Conservation (phyloP, 2,113 vertebrate species). For the Myiopsitta monachus region DNA sequence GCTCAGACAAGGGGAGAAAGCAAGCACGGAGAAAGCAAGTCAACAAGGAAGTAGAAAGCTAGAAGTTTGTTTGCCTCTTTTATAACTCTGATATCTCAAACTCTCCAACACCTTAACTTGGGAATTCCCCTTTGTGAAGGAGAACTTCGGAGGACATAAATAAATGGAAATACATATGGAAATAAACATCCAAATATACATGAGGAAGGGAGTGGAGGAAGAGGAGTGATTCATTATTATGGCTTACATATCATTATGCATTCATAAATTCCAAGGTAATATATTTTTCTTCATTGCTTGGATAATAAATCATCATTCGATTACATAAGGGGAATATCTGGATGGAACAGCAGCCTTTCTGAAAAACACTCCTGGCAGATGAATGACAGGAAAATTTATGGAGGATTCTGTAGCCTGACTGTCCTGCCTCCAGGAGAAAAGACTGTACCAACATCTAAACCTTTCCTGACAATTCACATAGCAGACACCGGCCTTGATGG, state of each 20-base stretch:
- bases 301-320: constrained; percentile 45
- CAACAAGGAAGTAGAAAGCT: neutral
- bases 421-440: constrained; percentile 35
- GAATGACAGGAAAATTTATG: constrained; percentile 53
- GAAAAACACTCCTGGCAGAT: constrained; percentile 40
- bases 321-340: constrained; percentile 40
- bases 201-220: neutral
- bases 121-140: constrained; percentile 22
- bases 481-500: constrained; percentile 29
- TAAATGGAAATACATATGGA: neutral
- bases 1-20: neutral
- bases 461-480: constrained; percentile 21
- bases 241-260: constrained; percentile 23
- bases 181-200: constrained; percentile 24
- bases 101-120: neutral
- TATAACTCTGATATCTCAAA: neutral
- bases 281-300: constrained; percentile 55
- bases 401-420: constrained; percentile 29
- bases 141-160: constrained; percentile 2
- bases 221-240: constrained; percentile 36
- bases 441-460: constrained; percentile 30
- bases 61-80: neutral
- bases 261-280: constrained; percentile 54
- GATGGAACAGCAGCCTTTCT: constrained; percentile 39
- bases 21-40: neutral